Base-by-base conservation (phyloP, 1,140 invertebrate genomes). In the Panagrolaimus sp. region DNA sequence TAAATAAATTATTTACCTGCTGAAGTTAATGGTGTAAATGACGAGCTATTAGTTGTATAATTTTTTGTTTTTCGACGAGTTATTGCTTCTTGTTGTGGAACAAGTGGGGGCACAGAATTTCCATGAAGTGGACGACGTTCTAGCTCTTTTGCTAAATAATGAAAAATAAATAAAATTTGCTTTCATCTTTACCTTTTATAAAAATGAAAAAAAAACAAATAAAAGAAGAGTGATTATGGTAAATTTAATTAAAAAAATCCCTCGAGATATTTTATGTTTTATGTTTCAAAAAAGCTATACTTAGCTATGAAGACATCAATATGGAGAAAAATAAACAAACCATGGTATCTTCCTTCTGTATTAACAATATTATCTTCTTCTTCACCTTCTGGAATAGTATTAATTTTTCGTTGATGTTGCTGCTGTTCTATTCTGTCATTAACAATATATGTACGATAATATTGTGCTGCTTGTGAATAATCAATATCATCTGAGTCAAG, bases 321-420 rank as follows among this genome's bases (percentile, higher is more conserved):
- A 16, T 14, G 1, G 51, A 57, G 20, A 27, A 20, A 25, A n/a
- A 25, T 31, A 23, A 70, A 70, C 68, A 42, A 68, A 70, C 69
- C 23, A 70, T 70, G 73, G 25, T 71, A 74, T 70, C 57, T 20
- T 67, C 51, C 27, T 27, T 68, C 67, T 0, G 78, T 74, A 47
- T 66, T 77, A 23, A 70, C 53, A 25, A 74, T 74, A 23, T 66
- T 57, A 23, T 75, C 70, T 63, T 80, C 76, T 53, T 79, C 77
- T 47, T 81, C 81, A 45, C 70, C 75, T 67, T 81, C 79, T 9
- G 78, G 77, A 46, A 83, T 81, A 25, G 81, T 81, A 63, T 83
- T 83, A n/a, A 81, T 16, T 53, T 69, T 63, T 63, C 63, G 76
- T 31, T 78, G 68, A 53, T 72, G 78, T 42, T 53, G 62, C 23